phyloP scores from a whole-genome alignment of 2,888 invertebrate genomes.

The Bedellia somnulentella region DNA sequence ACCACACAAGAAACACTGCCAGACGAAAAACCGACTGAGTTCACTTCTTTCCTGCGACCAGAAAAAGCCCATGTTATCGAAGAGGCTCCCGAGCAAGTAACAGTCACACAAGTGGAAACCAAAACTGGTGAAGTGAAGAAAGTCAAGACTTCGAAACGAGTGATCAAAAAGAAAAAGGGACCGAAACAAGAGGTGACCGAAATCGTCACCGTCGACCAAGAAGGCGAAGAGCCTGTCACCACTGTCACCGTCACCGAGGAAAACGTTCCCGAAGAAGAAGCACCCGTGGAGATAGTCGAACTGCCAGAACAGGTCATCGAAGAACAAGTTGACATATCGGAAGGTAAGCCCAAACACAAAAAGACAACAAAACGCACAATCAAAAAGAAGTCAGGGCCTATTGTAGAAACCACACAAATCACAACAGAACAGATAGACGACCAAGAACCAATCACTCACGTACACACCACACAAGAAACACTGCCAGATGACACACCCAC shows the following conservation, averaged over 20 bases:
- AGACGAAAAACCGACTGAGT: constrained; percentile 16
- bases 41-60: constrained; percentile 17
- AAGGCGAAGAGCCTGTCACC: constrained; percentile 18
- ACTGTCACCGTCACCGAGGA: constrained; percentile 21
- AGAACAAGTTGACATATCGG: constrained; percentile 8
- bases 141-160: constrained; percentile 29
- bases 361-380: constrained; percentile 21
- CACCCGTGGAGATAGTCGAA: constrained; percentile 13
- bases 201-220: constrained; percentile 31
- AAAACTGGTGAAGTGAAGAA: constrained; percentile 17
- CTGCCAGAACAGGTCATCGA: constrained; percentile 23
- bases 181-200: constrained; percentile 34
- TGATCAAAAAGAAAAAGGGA: constrained; percentile 33
- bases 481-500: constrained; percentile 10
- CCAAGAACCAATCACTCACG: constrained; percentile 22
- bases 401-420: constrained; percentile 14
- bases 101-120: constrained; percentile 19
- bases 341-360: constrained; percentile 17
- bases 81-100: no score
- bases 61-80: constrained; percentile 12
- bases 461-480: constrained; percentile 15
- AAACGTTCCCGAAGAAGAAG: constrained; percentile 19
- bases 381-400: constrained; percentile 21
- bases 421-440: constrained; percentile 14
- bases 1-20: constrained; percentile 22